Evolutionary conservation across 2,888 invertebrate genomes (phyloP), one percentile per base, ranked within the genome.

Genomic region (Xanthia togata): DNA sequence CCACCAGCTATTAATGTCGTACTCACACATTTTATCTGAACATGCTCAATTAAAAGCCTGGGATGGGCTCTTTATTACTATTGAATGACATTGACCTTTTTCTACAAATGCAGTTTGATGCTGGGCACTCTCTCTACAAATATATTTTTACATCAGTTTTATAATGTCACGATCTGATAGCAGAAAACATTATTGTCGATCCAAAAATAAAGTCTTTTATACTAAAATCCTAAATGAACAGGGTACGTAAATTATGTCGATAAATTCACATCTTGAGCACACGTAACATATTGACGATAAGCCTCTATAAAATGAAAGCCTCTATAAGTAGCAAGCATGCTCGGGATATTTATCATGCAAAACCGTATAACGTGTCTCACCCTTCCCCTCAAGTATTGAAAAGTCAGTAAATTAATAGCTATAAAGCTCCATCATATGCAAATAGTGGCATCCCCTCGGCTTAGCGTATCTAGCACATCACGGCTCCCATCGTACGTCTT

Each of bases 371-470:
- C 72, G 79, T 83, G 84, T 84, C 82, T 81, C 82, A 85, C 83
- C 87, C 87, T 90, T 88, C 89, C 81, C 87, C 89, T 78, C 77
- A 71, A 73, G 85, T 78, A 87, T 85, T 87, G 79, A 85, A 87
- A 85, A 87, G 81, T 81, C 80, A 88, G 83, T 87, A 89, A 89
- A 92, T 93, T 89, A 92, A 91, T 90, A 91, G 89, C 90, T 90
- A 87, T 85, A 90, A 92, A 92, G 92, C 91, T 92, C 89, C 91
- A 89, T 94, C 93, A 93, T 93, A 94, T 94, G 94, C 93, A 94
- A 94, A 94, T 94, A 88, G 89, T 92, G 91, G 92, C 92, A 92
- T 92, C 93, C 93, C 93, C 92, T 90, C 89, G 85, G 85, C 84
- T 88, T 88, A 91, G 87, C 88, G 88, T 93, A 93, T 93, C 93